These are phyloP conservation scores for Oplegnathus fasciatus DNA, from an alignment of 2,113 vertebrate species.

Conservation along the genomic window DNA sequence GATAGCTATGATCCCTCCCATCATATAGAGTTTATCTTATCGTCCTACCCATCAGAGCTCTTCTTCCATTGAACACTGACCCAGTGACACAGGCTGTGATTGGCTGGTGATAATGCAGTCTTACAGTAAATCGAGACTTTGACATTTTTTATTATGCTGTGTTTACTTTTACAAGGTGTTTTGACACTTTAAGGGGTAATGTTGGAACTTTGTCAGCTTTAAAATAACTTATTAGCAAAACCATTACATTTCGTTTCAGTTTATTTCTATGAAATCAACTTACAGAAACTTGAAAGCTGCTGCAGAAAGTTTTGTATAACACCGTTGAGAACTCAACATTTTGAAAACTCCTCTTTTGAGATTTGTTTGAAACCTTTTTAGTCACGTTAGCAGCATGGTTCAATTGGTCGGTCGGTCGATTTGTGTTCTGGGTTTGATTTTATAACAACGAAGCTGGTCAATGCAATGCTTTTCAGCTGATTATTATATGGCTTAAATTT, in stretches of 20 bases:
- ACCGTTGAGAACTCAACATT: too few species aligned
- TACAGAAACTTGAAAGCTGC: too few species aligned
- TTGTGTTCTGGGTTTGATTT: too few species aligned
- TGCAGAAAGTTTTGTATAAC: too few species aligned
- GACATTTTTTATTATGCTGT: constrained; percentile 32
- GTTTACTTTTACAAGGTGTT: constrained; percentile 10
- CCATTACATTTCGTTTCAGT: too few species aligned
- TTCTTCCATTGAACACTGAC: constrained; percentile 11
- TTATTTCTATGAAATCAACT: too few species aligned
- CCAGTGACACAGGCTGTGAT: constrained; percentile 4
- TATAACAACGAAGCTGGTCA: too few species aligned
- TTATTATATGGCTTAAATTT: neutral
- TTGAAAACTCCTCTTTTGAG: too few species aligned
- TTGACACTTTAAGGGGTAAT: neutral
- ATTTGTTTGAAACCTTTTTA: too few species aligned
- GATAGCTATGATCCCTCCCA: neutral
- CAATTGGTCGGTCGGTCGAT: too few species aligned
- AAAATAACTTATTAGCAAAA: neutral
- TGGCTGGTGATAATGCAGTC: constrained; percentile 12
- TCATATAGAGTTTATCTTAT: constrained; percentile 21
- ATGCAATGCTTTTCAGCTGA: too few species aligned
- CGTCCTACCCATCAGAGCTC: constrained; percentile 8
- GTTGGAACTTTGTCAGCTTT: neutral
- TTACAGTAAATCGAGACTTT: constrained; percentile 42
- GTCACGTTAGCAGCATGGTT: neutral